Percentiles rank a stretch among this genome's conserved stretches.
Evolutionary conservation across 2,888 invertebrate species (phyloP).

Genomic region (Lysandra bellargus): DNA sequence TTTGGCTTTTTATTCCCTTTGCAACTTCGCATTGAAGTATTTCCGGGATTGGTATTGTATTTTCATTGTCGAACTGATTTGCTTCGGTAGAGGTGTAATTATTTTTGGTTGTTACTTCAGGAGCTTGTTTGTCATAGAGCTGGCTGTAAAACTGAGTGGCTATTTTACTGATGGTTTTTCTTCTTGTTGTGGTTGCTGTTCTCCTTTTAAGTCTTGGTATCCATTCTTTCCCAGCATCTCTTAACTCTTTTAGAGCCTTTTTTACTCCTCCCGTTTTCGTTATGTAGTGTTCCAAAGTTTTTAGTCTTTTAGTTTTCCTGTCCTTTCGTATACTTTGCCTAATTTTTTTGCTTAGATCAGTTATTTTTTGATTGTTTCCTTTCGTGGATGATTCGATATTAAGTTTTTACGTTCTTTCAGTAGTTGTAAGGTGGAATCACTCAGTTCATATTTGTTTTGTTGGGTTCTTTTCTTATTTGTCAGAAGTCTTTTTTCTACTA

Average conservation of each 20-base stretch:
- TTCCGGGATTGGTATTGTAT: neutral
- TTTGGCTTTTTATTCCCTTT: constrained; percentile 31
- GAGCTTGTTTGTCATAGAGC: neutral
- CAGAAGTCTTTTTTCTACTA: no score
- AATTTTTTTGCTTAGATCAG: neutral
- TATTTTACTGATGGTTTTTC: neutral
- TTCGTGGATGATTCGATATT: neutral
- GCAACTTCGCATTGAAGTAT: constrained; percentile 20
- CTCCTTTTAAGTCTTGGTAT: neutral
- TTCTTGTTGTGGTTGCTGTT: neutral
- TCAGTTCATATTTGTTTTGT: no score
- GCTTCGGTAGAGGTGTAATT: neutral
- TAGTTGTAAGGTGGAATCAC: no score
- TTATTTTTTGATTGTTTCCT: neutral
- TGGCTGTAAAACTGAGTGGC: neutral
- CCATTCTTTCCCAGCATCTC: neutral
- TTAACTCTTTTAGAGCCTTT: neutral
- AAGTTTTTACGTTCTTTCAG: neutral
- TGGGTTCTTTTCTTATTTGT: no score
- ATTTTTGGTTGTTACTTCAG: neutral
- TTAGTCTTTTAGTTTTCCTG: neutral
- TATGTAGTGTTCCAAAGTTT: neutral
- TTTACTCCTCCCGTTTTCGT: neutral
- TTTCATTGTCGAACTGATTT: neutral
- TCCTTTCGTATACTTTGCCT: neutral